Conservation (phyloP, 1,140 invertebrate genomes). For the Latrodectus geometricus region DNA sequence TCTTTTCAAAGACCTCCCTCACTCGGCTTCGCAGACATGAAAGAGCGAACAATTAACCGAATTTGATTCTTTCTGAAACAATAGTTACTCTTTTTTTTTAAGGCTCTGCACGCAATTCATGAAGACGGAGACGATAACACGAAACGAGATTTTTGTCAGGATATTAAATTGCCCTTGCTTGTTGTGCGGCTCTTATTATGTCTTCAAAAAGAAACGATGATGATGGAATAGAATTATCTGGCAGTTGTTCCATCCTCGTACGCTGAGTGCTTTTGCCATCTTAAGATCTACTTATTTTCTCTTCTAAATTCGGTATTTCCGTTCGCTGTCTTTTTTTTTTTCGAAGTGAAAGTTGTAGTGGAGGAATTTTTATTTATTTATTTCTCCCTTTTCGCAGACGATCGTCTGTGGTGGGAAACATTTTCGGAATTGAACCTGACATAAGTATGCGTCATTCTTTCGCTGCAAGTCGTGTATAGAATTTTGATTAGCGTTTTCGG, state of each 20-base stretch:
- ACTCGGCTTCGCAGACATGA: background rate
- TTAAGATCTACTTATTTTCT: background rate
- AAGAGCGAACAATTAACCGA: background rate
- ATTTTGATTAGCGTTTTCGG: background rate
- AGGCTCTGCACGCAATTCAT: background rate
- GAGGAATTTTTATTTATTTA: background rate
- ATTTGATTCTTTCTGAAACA: background rate
- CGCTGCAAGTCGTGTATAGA: background rate
- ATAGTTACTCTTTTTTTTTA: background rate
- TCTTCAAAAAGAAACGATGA: background rate
- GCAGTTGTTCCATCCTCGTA: background rate
- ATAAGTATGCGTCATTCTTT: background rate
- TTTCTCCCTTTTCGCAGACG: background rate
- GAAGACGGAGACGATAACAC: background rate
- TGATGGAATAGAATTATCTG: slow-evolving; percentile 3
- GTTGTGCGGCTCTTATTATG: slow-evolving; percentile 29
- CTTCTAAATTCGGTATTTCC: slow-evolving; percentile 31
- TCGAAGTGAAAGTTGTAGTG: background rate
- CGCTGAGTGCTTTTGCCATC: background rate
- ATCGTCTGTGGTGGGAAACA: background rate
- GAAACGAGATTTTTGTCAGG: slow-evolving; percentile 7
- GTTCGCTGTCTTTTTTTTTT: background rate
- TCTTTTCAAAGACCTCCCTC: background rate
- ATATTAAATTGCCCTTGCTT: slow-evolving; percentile 38
- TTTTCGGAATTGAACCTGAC: background rate